Evolutionary conservation across 2,797 vertebrate genomes (phyloP), one percentile per base, ranked within the genome.

Genomic region (Anas capensis): DNA sequence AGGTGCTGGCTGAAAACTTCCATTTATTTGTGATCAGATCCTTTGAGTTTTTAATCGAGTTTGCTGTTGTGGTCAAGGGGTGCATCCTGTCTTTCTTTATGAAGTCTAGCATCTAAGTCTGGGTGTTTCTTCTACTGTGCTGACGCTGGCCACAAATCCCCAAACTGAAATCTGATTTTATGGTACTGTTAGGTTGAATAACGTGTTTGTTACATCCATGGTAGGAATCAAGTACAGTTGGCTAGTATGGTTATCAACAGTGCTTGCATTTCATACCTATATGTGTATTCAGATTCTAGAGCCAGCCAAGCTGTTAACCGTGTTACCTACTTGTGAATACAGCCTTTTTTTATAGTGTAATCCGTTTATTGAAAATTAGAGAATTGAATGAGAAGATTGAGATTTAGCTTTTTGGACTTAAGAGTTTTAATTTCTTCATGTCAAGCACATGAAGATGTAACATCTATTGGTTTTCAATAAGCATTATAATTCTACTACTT

Each of bases 1-100:
- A 95, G 93, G 93, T 95, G 95, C 88, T 86, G 73, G 12, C 48
- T 64, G 88, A 66, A 86, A 93, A 93, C 51, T 70, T 86, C 51
- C 29, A 31, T 92, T 73, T 88, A 58, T 88, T 88, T 95, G 20
- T 86, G n/a, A 6, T 86, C 27, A 26, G 13, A 60, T 61, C 17
- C 21, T 69, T 79, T 16, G 48, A 51, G 31, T 18, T 81, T 75
- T 89, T 83, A n/a, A 79, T 82, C 10, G 14, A 75, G 26, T 86
- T 91, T 79, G 56, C 23, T 81, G 3, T 91, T 66, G 46, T 61
- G 21, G 2, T 15, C 62, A 38, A 83, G 42, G 14, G 38, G 9
- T 61, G 29, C 14, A 26, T 70, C 27, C 40, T 76, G 36, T 15
- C 4, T 51, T 20, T 69, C 23, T 58, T 40, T 17, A 20, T 64